phyloP scores from a whole-genome alignment of 2,797 vertebrate species.

The Hirundo rustica region DNA sequence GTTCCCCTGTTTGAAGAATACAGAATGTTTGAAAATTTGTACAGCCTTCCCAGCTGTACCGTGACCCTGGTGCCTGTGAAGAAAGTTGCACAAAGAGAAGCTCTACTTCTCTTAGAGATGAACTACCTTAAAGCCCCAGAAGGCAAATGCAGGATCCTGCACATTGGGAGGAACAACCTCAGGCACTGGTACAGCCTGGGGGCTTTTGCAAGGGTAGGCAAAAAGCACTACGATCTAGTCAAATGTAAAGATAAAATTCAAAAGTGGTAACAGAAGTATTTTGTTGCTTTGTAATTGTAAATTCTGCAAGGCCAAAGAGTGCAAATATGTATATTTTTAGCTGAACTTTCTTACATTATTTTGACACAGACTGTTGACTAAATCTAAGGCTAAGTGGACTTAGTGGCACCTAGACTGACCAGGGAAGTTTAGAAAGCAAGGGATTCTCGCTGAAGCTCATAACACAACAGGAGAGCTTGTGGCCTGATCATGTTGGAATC shows the following conservation, averaged over 20 bases:
- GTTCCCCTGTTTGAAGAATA: background rate
- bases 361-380: background rate
- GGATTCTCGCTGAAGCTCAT: accelerated
- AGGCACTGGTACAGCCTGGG: accelerated
- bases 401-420: background rate
- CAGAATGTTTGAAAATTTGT: background rate
- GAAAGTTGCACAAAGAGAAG: background rate
- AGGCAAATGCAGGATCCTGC: background rate
- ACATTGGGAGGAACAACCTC: accelerated
- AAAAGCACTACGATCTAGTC: background rate
- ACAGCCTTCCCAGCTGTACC: background rate
- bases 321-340: background rate
- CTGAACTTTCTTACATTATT: background rate
- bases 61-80: background rate
- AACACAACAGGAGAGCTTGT: background rate
- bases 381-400: background rate
- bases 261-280: background rate
- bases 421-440: background rate
- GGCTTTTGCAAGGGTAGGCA: background rate
- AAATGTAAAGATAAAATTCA: background rate
- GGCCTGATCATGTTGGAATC: background rate
- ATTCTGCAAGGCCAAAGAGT: background rate
- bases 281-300: background rate
- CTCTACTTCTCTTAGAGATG: background rate
- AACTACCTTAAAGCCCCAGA: background rate